Conservation (phyloP, 2,888 invertebrate species). For the Brenthis daphne region DNA sequence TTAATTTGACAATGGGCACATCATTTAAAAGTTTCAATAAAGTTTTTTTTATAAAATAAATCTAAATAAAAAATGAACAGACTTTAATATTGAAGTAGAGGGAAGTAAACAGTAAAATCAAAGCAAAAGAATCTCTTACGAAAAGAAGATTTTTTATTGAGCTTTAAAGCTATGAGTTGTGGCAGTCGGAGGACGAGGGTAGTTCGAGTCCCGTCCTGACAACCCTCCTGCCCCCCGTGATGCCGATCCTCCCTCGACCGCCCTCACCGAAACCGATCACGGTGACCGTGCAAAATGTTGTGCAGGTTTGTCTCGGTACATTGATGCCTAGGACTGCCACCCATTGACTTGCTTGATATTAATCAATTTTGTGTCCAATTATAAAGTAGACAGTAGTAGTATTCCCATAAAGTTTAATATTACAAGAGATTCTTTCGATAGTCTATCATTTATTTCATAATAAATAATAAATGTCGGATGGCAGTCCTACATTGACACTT, state of each 20-base stretch:
- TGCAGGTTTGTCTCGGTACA: conserved; percentile 56
- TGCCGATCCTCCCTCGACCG: conserved; percentile 51
- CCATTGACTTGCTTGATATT: not conserved
- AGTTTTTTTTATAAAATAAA: too few species aligned
- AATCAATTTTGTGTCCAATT: too few species aligned
- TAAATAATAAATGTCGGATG: conserved; percentile 6
- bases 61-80: too few species aligned
- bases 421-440: too few species aligned
- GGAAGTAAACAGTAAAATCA: too few species aligned
- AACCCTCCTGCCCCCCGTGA: conserved; percentile 60
- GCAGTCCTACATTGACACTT: conserved; percentile 24
- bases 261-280: conserved; percentile 52
- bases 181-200: conserved; percentile 55
- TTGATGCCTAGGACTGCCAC: conserved; percentile 19
- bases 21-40: too few species aligned
- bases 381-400: too few species aligned
- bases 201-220: conserved; percentile 58
- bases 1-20: too few species aligned
- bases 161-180: conserved; percentile 42
- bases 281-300: conserved; percentile 50
- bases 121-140: not conserved
- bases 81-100: too few species aligned
- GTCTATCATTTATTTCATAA: too few species aligned
- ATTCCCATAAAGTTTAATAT: too few species aligned
- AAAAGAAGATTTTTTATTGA: not conserved